Evolutionary conservation across 2,113 vertebrate genomes (phyloP).

Genomic region (Pterocles orientalis): DNA sequence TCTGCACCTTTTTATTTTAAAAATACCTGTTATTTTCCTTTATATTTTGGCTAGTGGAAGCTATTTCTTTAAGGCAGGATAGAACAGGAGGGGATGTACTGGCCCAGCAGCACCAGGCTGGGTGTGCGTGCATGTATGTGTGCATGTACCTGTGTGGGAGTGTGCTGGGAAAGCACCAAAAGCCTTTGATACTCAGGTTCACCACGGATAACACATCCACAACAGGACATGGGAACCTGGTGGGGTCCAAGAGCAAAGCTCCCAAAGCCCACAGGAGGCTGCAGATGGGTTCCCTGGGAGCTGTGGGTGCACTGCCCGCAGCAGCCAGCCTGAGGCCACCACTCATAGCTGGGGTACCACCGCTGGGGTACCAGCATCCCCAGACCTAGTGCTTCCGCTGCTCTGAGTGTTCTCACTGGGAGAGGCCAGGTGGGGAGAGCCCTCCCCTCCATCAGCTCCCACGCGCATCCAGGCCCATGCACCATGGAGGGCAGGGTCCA

Average conservation of each 20-base stretch:
- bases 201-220: neutral
- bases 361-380: neutral
- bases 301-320: neutral
- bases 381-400: rapidly evolving
- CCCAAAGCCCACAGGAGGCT: neutral
- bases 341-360: neutral
- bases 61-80: neutral
- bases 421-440: neutral
- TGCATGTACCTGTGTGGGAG: no score
- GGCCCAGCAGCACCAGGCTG: neutral
- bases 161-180: neutral
- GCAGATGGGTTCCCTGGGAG: rapidly evolving
- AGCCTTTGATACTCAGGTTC: neutral
- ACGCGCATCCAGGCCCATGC: rapidly evolving
- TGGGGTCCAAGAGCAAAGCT: neutral
- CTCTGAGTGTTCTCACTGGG: neutral
- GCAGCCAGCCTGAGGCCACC: neutral
- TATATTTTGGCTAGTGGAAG: neutral
- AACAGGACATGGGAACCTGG: neutral
- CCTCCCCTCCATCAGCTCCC: neutral
- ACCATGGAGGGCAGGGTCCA: rapidly evolving
- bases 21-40: neutral
- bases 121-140: no score
- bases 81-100: neutral
- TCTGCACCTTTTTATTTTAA: neutral